These are phyloP conservation scores for Gasterosteus aculeatus DNA, from an alignment of 2,113 vertebrate species.

Conservation along the genomic window DNA sequence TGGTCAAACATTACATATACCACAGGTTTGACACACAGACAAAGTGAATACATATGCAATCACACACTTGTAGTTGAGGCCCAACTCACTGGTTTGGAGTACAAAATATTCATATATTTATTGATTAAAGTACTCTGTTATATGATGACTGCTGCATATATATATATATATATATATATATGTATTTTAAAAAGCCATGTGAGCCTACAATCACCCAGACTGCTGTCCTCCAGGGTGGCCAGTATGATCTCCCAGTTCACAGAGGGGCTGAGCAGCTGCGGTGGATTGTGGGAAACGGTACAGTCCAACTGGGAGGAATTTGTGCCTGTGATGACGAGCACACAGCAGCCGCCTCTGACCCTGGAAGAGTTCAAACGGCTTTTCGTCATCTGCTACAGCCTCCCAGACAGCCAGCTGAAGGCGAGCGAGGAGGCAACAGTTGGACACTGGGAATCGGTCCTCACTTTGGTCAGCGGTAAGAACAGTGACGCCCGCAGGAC, in stretches of 20 bases:
- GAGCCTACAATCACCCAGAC: too few species aligned
- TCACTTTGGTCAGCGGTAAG: slow-evolving; percentile 65
- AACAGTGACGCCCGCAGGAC: background rate
- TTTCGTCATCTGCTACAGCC: slow-evolving; percentile 65
- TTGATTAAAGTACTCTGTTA: background rate
- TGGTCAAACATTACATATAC: slow-evolving; percentile 73
- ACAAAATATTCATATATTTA: background rate
- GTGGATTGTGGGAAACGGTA: slow-evolving; percentile 71
- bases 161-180: too few species aligned
- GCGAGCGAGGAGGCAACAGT: slow-evolving; percentile 62
- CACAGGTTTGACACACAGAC: slow-evolving; percentile 58
- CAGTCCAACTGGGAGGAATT: slow-evolving; percentile 64
- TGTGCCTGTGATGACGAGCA: slow-evolving; percentile 65
- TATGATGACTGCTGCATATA: too few species aligned
- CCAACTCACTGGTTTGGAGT: background rate
- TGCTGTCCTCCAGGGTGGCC: slow-evolving; percentile 55
- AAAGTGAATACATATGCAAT: background rate
- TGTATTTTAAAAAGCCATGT: background rate
- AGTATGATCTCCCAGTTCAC: slow-evolving; percentile 77
- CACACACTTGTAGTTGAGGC: background rate
- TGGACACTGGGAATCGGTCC: slow-evolving; percentile 62
- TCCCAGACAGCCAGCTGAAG: slow-evolving; percentile 37
- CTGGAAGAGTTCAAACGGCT: slow-evolving; percentile 59
- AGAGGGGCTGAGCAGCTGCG: slow-evolving; percentile 73
- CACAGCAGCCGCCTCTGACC: slow-evolving; percentile 33